Base-by-base conservation (phyloP, 2,888 invertebrate genomes). In the Allophyes oxyacanthae region DNA sequence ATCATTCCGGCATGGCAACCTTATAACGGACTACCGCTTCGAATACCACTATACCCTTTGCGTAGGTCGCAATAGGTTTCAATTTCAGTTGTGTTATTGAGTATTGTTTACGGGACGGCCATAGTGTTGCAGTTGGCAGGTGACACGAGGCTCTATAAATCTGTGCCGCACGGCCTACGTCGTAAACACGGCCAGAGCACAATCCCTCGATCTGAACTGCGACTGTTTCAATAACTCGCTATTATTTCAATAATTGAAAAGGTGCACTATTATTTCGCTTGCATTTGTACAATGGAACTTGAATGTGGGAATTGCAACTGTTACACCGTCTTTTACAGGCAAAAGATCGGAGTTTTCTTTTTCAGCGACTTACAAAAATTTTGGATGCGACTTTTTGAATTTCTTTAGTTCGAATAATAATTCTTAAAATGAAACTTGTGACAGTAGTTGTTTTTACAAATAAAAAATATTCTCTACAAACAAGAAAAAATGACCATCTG, bases 111-210 rank as follows among this genome's bases (percentile, higher is more conserved):
- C 82, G 71, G 79, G 82, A 81, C 81, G 81, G 82, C 82, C 66
- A 64, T 83, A 85, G 87, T 89, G 88, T 89, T 89, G 87, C 82
- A 82, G 87, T 77, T 87, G 89, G 87, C 90, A 91, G 90, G 89
- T 90, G 89, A 90, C 90, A 89, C 83, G 81, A 80, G 82, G 72
- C 80, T 83, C 88, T 85, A 90, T 91, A 91, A 91, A 91, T 91
- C 88, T 88, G 78, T 75, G 69, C 77, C 75, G 78, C 77, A 76
- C 77, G 78, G 80, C 81, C 81, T 81, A 72, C 75, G 70, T 81
- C 83, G 83, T 87, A 86, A 87, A 88, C 89, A 87, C 81, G 76
- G 76, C 76, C 75, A 76, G 77, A 79, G 82, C 78, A 80, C 78
- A 87, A 87, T 84, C 84, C 83, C 74, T 80, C 81, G 85, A 86